A percentile compares a stretch with the other conserved stretches of the same genome.
Conservation (phyloP, 2,113 vertebrate species). For the Mus pahari region DNA sequence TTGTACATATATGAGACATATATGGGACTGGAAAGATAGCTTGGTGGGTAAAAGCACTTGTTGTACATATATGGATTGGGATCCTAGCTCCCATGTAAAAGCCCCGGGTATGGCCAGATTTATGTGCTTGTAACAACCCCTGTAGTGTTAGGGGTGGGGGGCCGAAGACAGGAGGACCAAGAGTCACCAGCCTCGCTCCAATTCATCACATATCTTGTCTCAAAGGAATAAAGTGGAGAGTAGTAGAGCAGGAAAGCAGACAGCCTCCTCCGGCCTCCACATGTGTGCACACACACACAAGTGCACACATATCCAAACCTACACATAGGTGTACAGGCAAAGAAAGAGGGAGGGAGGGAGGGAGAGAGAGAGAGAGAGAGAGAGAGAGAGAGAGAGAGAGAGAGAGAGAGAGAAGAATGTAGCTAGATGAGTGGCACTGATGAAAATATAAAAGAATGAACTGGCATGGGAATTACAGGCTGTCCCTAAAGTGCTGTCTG, state of each 20-base stretch:
- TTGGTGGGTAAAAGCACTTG: not conserved
- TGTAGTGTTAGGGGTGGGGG: too few relatives aligned
- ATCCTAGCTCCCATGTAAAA: not conserved
- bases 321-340: not conserved
- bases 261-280: not conserved
- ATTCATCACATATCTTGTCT: not conserved
- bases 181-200: not conserved
- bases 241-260: not conserved
- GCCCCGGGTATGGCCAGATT: not conserved
- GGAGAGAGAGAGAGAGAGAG: too few relatives aligned
- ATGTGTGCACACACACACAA: not conserved
- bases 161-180: not conserved
- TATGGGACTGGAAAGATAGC: not conserved
- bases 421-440: not conserved
- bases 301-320: not conserved
- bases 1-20: not conserved
- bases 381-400: too few relatives aligned
- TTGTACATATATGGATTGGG: not conserved
- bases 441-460: constrained; percentile 37
- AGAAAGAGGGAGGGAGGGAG: too few relatives aligned
- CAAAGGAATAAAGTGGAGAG: not conserved
- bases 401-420: not conserved
- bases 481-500: not conserved
- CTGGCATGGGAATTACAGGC: not conserved
- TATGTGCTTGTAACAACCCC: not conserved